A percentile compares a stretch with the other conserved stretches of the same genome.
phyloP scores from a whole-genome alignment of 2,797 vertebrate species.

The Micrastur ruficollis region DNA sequence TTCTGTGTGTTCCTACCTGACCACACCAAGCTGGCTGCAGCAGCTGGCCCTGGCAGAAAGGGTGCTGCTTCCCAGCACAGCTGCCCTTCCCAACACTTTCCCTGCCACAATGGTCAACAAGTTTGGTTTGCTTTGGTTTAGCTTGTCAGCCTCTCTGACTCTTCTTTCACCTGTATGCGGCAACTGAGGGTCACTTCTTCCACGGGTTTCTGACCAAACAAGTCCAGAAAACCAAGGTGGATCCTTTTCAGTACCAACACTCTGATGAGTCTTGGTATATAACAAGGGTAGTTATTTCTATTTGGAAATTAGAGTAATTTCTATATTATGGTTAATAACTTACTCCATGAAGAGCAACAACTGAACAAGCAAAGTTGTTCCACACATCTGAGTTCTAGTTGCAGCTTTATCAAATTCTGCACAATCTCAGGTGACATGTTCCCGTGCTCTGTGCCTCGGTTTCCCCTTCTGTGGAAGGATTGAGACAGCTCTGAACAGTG shows the following conservation, averaged over 20 bases:
- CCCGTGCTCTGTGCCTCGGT: background rate
- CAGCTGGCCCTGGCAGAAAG: background rate
- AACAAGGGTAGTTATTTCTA: background rate
- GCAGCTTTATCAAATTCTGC: background rate
- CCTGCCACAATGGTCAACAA: background rate
- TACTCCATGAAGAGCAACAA: background rate
- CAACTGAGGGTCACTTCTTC: background rate
- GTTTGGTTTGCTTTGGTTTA: background rate
- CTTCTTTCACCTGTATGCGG: background rate
- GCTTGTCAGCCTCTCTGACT: background rate
- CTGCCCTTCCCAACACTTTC: background rate
- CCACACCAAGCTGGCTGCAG: background rate
- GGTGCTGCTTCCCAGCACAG: background rate
- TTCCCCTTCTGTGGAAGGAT: background rate
- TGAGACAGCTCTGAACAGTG: background rate
- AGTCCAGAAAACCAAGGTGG: background rate
- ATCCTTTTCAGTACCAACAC: background rate
- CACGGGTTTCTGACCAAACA: background rate
- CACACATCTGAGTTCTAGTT: background rate
- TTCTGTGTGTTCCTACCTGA: background rate
- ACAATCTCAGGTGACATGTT: rapidly evolving
- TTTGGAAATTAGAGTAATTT: background rate
- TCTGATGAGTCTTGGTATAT: background rate
- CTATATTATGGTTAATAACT: background rate
- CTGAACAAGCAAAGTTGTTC: background rate